These are phyloP conservation scores for Cathartes aura DNA, from an alignment of 2,113 vertebrate species.

Conservation along the genomic window DNA sequence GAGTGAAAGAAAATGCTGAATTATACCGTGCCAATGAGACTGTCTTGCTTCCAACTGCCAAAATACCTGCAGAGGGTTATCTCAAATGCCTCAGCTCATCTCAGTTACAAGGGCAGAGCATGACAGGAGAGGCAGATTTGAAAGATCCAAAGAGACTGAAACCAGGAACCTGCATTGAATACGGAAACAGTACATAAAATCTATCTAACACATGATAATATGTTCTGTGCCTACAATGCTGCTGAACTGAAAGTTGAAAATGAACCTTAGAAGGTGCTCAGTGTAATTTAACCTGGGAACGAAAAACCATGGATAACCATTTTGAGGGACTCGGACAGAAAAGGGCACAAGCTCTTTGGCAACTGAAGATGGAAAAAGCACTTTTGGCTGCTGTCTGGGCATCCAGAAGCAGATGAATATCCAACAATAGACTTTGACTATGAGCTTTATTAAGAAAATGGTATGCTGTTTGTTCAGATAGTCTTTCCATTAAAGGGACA, in stretches of 20 bases:
- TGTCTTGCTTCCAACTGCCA: background rate
- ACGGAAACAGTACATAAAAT: background rate
- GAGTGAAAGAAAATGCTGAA: conserved; percentile 13
- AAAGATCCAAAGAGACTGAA: conserved; percentile 16
- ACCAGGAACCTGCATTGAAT: background rate
- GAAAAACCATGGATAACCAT: background rate
- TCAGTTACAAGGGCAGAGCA: conserved; percentile 24
- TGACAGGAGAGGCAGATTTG: conserved; percentile 1
- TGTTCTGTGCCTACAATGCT: background rate
- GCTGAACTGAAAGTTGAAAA: background rate
- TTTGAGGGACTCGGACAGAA: background rate
- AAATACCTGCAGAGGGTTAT: conserved; percentile 2
- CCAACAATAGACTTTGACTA: background rate
- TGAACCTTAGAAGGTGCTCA: background rate
- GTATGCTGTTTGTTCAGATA: background rate
- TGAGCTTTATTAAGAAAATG: background rate
- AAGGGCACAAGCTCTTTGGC: background rate
- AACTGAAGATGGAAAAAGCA: background rate
- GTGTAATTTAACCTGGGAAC: background rate
- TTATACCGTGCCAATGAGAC: conserved; percentile 3
- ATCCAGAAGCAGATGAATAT: background rate
- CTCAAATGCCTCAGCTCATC: conserved; percentile 19
- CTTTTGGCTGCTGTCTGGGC: background rate
- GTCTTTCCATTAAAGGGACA: background rate
- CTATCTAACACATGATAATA: background rate